Evolutionary conservation across 1,140 invertebrate species (phyloP).

Genomic region (Magallana gigas): DNA sequence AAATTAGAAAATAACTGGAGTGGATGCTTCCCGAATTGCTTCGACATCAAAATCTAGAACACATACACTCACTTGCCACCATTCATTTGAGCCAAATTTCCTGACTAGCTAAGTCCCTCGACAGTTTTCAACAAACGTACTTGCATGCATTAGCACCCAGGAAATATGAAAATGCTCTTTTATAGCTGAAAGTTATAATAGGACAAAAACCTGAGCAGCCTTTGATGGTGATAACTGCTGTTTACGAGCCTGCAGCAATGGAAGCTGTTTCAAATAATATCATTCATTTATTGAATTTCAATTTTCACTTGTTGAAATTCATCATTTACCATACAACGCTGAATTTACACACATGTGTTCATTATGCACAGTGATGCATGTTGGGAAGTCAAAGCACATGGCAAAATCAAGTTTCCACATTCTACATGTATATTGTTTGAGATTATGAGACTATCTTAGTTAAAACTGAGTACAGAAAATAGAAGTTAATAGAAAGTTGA

Average conservation of each 20-base stretch:
- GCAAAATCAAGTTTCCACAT: neutral
- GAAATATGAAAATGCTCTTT: neutral
- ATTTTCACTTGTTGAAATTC: neutral
- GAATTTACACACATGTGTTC: neutral
- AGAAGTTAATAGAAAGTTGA: no score
- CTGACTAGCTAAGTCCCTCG: slow-evolving; percentile 2
- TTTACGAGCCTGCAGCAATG: slow-evolving; percentile 24
- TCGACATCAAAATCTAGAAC: neutral
- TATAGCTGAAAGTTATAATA: neutral
- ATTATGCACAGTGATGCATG: neutral
- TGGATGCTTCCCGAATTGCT: neutral
- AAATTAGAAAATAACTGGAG: neutral
- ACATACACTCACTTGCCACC: neutral
- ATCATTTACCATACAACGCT: neutral
- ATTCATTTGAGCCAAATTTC: neutral
- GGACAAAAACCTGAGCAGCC: neutral
- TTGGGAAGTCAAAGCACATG: neutral
- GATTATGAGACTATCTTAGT: no score
- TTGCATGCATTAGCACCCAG: slow-evolving; percentile 14
- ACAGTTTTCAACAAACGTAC: neutral
- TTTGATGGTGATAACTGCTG: slow-evolving; percentile 4
- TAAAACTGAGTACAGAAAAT: no score
- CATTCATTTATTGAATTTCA: neutral
- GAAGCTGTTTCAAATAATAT: slow-evolving; percentile 39
- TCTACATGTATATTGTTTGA: no score